Conservation (phyloP, 2,113 vertebrate genomes). For the Tonatia bakeri region DNA sequence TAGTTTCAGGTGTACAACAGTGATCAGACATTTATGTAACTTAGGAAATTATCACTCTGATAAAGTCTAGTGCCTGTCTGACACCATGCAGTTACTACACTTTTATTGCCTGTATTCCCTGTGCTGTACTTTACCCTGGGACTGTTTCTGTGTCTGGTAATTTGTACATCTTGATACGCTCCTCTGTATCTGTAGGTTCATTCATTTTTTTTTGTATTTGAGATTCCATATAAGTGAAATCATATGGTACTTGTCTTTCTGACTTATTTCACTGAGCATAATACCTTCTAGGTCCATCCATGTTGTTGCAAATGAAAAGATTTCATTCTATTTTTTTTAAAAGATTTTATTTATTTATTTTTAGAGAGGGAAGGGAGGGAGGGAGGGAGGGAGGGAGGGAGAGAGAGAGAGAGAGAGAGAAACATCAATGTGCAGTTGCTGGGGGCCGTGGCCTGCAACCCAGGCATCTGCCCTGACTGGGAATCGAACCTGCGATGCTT, state of each 20-base stretch:
- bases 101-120: background rate
- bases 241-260: background rate
- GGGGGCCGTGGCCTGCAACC: too few relatives aligned
- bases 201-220: background rate
- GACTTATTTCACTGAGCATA: background rate
- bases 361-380: too few relatives aligned
- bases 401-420: too few relatives aligned
- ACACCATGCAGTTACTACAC: background rate
- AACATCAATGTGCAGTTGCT: too few relatives aligned
- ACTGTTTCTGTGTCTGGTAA: background rate
- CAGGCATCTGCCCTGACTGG: too few relatives aligned
- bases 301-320: background rate
- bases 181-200: background rate
- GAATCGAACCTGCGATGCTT: too few relatives aligned
- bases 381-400: too few relatives aligned
- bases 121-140: background rate
- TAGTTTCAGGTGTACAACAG: background rate
- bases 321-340: background rate
- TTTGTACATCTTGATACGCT: background rate
- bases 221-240: background rate
- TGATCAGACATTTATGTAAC: background rate
- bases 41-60: background rate
- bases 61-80: background rate
- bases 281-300: background rate
- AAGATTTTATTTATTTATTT: too few relatives aligned